Evolutionary conservation across 92 coral and sea anemone species (phyloP).

Genomic region (Siderastrea siderea): DNA sequence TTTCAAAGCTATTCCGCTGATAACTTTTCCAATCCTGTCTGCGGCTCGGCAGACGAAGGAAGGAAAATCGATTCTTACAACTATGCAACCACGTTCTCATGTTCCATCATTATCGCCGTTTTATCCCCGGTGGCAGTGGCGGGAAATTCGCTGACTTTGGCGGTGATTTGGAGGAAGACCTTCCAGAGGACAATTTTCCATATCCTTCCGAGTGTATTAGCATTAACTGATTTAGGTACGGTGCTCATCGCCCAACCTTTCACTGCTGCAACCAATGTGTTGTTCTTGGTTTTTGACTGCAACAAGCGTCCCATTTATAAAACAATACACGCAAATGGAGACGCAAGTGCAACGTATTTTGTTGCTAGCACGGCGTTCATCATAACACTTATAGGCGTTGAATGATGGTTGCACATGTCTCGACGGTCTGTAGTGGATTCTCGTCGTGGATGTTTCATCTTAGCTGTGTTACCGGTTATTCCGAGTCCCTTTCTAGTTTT

Average conservation of each 20-base stretch:
- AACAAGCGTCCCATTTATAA: not conserved
- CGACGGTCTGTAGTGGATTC: slow-evolving; percentile 2
- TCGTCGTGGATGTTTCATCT: not conserved
- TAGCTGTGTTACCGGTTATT: not conserved
- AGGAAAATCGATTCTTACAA: too few relatives aligned
- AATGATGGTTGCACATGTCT: slow-evolving; percentile 22
- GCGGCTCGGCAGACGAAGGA: not conserved
- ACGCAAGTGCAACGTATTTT: not conserved
- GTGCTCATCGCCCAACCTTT: slow-evolving; percentile 17
- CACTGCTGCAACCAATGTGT: not conserved
- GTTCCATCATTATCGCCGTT: not conserved
- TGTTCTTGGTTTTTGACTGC: not conserved
- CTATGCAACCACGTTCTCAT: not conserved
- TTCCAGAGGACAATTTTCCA: slow-evolving; percentile 8
- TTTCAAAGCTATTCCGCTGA: too few relatives aligned
- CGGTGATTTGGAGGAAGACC: slow-evolving; percentile 6
- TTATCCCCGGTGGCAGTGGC: slow-evolving; percentile 10
- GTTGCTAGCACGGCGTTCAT: not conserved
- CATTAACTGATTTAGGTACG: slow-evolving; percentile 10
- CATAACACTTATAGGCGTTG: not conserved
- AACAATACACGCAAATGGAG: not conserved
- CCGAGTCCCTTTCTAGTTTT: not conserved
- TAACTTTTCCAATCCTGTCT: not conserved
- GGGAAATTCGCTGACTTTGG: slow-evolving; percentile 18
- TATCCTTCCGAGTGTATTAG: slow-evolving; percentile 18